phyloP scores from a whole-genome alignment of 1,140 invertebrate species.

The Paralvinella palmiformis region DNA sequence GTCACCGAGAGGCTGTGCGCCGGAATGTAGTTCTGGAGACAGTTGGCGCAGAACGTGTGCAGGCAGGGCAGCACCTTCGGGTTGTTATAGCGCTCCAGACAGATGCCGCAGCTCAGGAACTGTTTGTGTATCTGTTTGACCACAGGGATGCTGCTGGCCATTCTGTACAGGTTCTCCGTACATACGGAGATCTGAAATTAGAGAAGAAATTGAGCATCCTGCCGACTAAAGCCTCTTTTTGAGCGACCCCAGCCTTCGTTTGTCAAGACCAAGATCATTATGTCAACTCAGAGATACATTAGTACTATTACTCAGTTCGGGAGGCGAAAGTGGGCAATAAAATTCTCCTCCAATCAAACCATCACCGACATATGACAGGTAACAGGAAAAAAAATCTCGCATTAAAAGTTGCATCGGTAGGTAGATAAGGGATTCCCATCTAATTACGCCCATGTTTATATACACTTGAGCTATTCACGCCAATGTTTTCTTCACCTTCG shows the following conservation, averaged over 20 bases:
- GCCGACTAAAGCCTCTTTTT: not conserved
- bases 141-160: conserved; percentile 27
- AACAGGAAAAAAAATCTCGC: too few relatives aligned
- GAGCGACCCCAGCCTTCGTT: not conserved
- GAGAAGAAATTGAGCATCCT: not conserved
- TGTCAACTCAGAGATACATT: not conserved
- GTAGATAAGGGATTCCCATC: too few relatives aligned
- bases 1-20: conserved; percentile 53
- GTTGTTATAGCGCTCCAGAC: conserved; percentile 35
- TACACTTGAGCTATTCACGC: too few relatives aligned
- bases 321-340: too few relatives aligned
- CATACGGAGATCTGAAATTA: conserved; percentile 2
- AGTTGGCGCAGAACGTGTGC: conserved; percentile 51
- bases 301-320: not conserved
- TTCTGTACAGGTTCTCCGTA: conserved; percentile 11
- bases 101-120: conserved; percentile 51
- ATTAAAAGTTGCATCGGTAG: too few relatives aligned
- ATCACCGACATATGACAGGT: too few relatives aligned
- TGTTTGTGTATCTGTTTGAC: conserved; percentile 37
- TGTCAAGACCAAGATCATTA: not conserved
- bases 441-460: too few relatives aligned
- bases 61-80: conserved; percentile 51
- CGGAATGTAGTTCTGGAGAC: conserved; percentile 47
- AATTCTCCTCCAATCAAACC: too few relatives aligned
- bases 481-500: too few relatives aligned